A percentile compares a stretch with the other conserved stretches of the same genome.
Conservation (phyloP, 2,888 invertebrate genomes). For the Drosophila dives region DNA sequence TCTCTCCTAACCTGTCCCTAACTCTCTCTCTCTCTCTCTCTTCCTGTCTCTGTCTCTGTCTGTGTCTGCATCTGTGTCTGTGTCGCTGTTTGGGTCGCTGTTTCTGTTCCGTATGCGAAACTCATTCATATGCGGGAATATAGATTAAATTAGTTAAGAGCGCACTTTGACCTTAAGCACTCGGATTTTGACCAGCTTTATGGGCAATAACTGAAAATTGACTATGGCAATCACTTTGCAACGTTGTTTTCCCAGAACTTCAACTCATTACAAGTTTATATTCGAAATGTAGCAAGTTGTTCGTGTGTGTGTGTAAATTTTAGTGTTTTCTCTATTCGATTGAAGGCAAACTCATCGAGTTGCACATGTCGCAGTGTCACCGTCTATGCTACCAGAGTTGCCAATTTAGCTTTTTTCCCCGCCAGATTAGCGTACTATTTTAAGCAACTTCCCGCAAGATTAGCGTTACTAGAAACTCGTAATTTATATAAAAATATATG, state of each 20-base stretch:
- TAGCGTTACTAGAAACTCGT: background rate
- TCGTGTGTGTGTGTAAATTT: background rate
- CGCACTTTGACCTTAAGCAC: constrained; percentile 52
- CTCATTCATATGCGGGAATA: constrained; percentile 36
- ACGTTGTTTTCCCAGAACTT: constrained; percentile 6
- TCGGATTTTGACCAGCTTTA: constrained; percentile 50
- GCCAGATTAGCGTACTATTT: background rate
- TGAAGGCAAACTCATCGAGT: constrained; percentile 52
- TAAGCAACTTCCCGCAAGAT: background rate
- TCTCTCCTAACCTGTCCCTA: background rate
- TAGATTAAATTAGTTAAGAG: constrained; percentile 58
- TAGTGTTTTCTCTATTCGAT: constrained; percentile 43
- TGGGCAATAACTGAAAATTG: constrained; percentile 47
- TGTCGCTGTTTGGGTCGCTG: background rate
- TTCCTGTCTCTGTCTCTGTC: background rate
- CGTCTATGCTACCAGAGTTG: constrained; percentile 6
- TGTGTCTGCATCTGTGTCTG: background rate
- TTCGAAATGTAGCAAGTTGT: constrained; percentile 1
- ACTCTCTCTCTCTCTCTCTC: background rate
- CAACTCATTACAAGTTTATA: constrained; percentile 1
- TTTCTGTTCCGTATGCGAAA: background rate
- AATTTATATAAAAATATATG: background rate
- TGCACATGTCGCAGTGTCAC: constrained; percentile 68
- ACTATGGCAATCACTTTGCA: constrained; percentile 39
- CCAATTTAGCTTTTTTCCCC: background rate